A percentile compares a stretch with the other conserved stretches of the same genome.
Conservation (phyloP, 2,797 vertebrate species). For the Valencia hispanica region DNA sequence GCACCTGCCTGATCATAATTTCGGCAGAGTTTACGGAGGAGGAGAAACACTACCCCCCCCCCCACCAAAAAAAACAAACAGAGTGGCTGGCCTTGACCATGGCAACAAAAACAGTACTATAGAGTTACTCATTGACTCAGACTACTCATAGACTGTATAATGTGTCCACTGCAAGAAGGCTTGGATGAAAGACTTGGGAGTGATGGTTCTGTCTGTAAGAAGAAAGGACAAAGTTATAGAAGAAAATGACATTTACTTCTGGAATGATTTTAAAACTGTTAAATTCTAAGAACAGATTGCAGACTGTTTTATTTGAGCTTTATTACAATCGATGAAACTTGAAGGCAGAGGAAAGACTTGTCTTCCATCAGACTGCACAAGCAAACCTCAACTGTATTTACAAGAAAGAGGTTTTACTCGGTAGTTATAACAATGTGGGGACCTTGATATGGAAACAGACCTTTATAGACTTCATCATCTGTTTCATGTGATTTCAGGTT, state of each 20-base stretch:
- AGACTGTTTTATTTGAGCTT: background rate
- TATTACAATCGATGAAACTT: background rate
- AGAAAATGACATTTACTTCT: background rate
- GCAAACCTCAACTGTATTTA: slow-evolving; percentile 20
- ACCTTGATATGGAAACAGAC: background rate
- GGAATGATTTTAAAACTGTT: background rate
- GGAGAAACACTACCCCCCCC: too few species aligned
- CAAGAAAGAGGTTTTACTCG: slow-evolving; percentile 10
- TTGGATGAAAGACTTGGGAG: slow-evolving; percentile 80
- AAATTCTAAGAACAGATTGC: background rate
- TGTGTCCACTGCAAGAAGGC: slow-evolving; percentile 85
- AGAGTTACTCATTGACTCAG: slow-evolving; percentile 75
- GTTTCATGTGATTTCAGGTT: background rate
- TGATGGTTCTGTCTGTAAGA: slow-evolving; percentile 61
- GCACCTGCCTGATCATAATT: slow-evolving; percentile 61
- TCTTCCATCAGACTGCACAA: background rate
- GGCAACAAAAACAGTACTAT: slow-evolving; percentile 57
- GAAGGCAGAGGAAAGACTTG: background rate
- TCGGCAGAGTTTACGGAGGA: slow-evolving; percentile 71
- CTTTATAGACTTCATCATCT: too few species aligned
- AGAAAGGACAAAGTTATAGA: background rate
- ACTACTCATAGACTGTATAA: too few species aligned
- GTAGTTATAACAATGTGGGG: slow-evolving; percentile 27
- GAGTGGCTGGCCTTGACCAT: slow-evolving; percentile 45
- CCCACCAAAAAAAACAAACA: slow-evolving; percentile 51